phyloP scores from a whole-genome alignment of 2,797 vertebrate genomes.

The Spheniscus humboldti region DNA sequence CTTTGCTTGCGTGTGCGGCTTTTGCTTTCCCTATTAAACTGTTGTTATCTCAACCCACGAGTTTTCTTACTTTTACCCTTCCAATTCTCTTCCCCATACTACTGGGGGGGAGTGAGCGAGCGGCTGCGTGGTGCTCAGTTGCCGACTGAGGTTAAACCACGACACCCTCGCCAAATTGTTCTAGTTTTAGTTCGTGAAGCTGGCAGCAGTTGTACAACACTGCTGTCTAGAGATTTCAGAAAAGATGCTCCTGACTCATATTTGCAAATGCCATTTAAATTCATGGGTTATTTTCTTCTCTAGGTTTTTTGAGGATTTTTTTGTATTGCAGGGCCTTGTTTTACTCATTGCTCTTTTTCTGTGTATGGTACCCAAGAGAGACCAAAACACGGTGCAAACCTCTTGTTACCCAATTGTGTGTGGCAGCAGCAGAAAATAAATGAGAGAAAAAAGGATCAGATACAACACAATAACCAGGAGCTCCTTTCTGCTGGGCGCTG shows the following conservation, averaged over 20 bases:
- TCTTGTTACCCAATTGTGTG: neutral
- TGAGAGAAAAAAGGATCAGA: neutral
- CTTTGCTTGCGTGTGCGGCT: too few relatives aligned
- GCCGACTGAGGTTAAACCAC: too few relatives aligned
- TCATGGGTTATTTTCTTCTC: neutral
- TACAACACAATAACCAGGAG: neutral
- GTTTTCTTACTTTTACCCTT: too few relatives aligned
- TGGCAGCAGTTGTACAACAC: neutral
- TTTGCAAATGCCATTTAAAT: neutral
- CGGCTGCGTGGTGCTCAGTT: too few relatives aligned
- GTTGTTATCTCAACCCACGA: too few relatives aligned
- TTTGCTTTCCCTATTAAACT: too few relatives aligned
- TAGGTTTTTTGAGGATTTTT: neutral
- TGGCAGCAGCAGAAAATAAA: neutral
- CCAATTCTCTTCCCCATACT: too few relatives aligned
- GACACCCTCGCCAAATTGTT: rapidly evolving
- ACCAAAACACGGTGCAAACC: neutral
- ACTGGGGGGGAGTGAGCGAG: too few relatives aligned
- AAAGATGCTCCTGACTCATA: neutral
- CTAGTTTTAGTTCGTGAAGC: neutral
- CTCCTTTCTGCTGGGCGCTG: neutral
- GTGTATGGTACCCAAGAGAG: neutral
- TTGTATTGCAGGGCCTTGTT: neutral
- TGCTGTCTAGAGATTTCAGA: neutral
- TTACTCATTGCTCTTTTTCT: neutral